These are phyloP conservation scores for Drepanosiphum platanoidis DNA, from an alignment of 2,888 invertebrate species.

Conservation along the genomic window DNA sequence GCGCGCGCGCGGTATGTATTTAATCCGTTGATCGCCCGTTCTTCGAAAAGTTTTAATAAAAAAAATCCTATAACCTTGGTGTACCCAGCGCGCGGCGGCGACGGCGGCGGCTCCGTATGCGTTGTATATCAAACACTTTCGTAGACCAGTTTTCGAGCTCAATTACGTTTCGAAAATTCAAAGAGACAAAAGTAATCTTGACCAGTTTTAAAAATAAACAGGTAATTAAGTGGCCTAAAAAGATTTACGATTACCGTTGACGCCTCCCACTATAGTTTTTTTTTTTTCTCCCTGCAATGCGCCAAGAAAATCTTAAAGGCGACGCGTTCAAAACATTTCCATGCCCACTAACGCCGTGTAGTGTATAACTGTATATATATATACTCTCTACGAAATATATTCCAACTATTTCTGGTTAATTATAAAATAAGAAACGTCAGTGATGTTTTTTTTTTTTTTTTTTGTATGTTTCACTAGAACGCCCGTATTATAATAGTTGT, in stretches of 20 bases:
- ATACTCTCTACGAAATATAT: neutral
- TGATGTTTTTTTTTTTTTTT: neutral
- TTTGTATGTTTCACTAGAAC: no score
- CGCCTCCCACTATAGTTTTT: constrained; percentile 32
- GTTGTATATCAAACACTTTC: neutral
- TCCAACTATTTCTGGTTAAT: constrained; percentile 28
- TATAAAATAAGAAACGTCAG: constrained; percentile 23
- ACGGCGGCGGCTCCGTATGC: neutral
- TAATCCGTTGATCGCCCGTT: constrained; percentile 27
- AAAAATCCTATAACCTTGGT: constrained; percentile 19
- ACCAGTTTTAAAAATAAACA: constrained; percentile 53
- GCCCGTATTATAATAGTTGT: no score
- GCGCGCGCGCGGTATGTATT: neutral
- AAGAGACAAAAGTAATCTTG: constrained; percentile 41
- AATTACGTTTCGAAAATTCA: constrained; percentile 16
- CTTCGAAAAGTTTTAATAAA: constrained; percentile 7
- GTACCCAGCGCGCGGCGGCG: neutral
- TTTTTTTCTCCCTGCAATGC: neutral
- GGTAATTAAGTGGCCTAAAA: constrained; percentile 40
- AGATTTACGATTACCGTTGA: constrained; percentile 53
- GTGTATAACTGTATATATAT: neutral
- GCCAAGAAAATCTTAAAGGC: constrained; percentile 12
- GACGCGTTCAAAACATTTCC: constrained; percentile 6
- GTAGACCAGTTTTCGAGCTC: constrained; percentile 32
- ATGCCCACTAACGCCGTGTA: neutral